A percentile compares a stretch with the other conserved stretches of the same genome.
These are phyloP conservation scores for Cistogaster globosa DNA, from an alignment of 2,888 invertebrate genomes.

Conservation along the genomic window DNA sequence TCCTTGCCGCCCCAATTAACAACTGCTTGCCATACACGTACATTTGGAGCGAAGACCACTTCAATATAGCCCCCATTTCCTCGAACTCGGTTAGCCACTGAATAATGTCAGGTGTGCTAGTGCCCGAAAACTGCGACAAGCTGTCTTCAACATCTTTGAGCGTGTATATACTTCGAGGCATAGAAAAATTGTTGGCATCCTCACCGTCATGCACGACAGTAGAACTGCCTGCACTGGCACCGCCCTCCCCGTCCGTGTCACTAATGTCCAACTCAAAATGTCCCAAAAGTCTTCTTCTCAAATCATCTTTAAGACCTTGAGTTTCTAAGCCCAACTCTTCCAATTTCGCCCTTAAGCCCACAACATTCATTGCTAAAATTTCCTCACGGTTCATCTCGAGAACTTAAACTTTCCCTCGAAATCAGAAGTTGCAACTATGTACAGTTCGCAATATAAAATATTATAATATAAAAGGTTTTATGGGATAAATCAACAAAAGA, in stretches of 20 bases:
- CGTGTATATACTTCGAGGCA: conserved; percentile 18
- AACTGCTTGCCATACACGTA: too few relatives aligned
- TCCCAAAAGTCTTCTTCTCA: conserved; percentile 2
- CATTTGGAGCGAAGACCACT: too few relatives aligned
- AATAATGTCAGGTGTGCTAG: too few relatives aligned
- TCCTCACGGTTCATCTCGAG: conserved; percentile 25
- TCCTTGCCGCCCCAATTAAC: too few relatives aligned
- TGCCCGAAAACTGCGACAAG: conserved; percentile 31
- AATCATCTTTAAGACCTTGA: conserved; percentile 22
- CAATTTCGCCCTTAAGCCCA: conserved; percentile 28
- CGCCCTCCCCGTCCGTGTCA: too few relatives aligned
- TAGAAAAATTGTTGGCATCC: not conserved
- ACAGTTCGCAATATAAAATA: not conserved
- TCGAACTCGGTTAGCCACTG: too few relatives aligned
- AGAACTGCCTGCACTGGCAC: too few relatives aligned
- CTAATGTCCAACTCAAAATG: too few relatives aligned
- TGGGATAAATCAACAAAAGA: too few relatives aligned
- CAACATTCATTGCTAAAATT: conserved; percentile 23
- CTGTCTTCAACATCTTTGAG: conserved; percentile 42
- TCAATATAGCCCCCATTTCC: too few relatives aligned
- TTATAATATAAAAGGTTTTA: not conserved
- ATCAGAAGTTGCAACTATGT: not conserved
- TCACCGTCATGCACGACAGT: too few relatives aligned
- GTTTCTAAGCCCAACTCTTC: conserved; percentile 14
- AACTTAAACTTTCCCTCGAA: too few relatives aligned